phyloP scores from a whole-genome alignment of 2,797 vertebrate species.

The Crenuchus spilurus region DNA sequence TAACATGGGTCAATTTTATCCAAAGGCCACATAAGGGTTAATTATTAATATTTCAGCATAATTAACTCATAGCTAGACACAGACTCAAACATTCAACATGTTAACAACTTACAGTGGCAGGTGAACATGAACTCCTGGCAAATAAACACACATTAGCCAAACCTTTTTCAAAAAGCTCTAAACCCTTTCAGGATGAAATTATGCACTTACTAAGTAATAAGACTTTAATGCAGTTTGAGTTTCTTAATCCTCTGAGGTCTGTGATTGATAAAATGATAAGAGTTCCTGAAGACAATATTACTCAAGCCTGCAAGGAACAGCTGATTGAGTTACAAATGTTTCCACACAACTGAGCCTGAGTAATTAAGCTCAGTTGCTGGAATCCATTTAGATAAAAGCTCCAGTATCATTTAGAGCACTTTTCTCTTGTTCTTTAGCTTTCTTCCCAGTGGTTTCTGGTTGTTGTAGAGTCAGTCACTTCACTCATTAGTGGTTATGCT shows the following conservation, averaged over 20 bases:
- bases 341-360: constrained; percentile 44
- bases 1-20: no score
- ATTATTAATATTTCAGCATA: no score
- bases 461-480: neutral
- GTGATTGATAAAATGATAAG: constrained; percentile 33
- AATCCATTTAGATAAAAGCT: constrained; percentile 34
- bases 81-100: no score
- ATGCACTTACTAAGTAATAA: neutral
- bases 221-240: constrained; percentile 8
- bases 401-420: constrained; percentile 32
- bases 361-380: constrained; percentile 53
- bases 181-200: neutral
- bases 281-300: constrained; percentile 29
- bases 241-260: constrained; percentile 18
- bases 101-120: no score
- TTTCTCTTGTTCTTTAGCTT: constrained; percentile 10
- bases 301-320: constrained; percentile 31
- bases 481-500: neutral
- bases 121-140: no score
- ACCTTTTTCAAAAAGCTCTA: neutral
- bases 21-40: no score
- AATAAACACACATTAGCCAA: neutral
- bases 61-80: no score
- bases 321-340: constrained; percentile 54
- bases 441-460: neutral